Conservation (phyloP, 2,113 vertebrate genomes). For the Hypanus sabinus region DNA sequence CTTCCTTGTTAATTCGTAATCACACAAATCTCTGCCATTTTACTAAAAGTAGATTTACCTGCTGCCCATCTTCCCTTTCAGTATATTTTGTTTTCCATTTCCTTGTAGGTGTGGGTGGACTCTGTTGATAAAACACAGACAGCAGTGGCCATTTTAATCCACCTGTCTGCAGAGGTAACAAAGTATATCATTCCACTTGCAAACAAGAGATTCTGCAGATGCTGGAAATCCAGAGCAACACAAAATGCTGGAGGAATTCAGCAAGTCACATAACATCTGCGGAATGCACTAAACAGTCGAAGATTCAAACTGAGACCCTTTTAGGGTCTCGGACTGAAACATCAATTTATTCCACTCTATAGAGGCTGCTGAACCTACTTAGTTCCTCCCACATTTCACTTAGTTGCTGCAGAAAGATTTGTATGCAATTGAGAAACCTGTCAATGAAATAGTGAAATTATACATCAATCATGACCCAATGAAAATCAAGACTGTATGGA, state of each 20-base stretch:
- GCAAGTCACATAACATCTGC: too few relatives aligned
- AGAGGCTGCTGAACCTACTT: too few relatives aligned
- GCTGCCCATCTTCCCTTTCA: not conserved
- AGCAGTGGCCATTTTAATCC: not conserved
- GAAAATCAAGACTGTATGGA: not conserved
- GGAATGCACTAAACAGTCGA: too few relatives aligned
- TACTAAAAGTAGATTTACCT: not conserved
- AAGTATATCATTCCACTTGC: not conserved
- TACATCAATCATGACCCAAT: not conserved
- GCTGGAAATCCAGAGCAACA: too few relatives aligned
- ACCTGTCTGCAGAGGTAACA: not conserved
- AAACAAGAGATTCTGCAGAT: not conserved
- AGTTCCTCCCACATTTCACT: too few relatives aligned
- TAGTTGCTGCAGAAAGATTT: not conserved
- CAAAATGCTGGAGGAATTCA: too few relatives aligned
- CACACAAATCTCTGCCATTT: not conserved
- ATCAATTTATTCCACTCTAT: too few relatives aligned
- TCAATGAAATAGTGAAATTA: not conserved
- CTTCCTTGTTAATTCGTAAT: not conserved
- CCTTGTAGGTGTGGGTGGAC: not conserved
- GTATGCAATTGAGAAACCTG: not conserved
- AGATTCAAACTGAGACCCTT: too few relatives aligned
- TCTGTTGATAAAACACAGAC: not conserved
- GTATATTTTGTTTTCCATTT: not conserved
- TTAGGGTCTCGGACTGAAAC: too few relatives aligned